Base-by-base conservation (phyloP, 2,797 vertebrate genomes). In the Trachops cirrhosus region DNA sequence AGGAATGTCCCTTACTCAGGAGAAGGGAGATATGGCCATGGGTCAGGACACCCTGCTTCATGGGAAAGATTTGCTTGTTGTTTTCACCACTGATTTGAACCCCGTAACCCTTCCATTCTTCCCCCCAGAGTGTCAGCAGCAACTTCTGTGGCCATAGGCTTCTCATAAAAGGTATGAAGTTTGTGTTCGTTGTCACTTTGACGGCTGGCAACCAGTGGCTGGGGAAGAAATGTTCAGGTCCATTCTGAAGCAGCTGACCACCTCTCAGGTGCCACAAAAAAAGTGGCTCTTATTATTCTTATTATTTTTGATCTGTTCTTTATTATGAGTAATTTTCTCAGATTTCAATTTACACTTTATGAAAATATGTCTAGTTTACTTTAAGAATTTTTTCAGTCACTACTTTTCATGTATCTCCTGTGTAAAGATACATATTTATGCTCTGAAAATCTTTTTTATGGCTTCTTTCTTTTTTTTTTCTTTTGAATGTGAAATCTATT, bases 211-310 rank as follows among this genome's bases (percentile, higher is more conserved):
- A 99, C 99, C 99, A 96, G 99, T 99, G 98, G 99, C 99, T 39
- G 99, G 99, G 97, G 99, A 99, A 52, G 99, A 99, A 93, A 99
- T 99, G 98, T 99, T 99, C 88, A 99, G 99, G 99, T 99, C 44
- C 70, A 73, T 44, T 24, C 70, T 16, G 39, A 73, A 73, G 70
- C 70, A 73, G 70, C 70, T 26, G 3, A 73, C 39, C 6, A 22
- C 39, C 70, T 73, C 24, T 12, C 12, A 29, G 70, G 6, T 32
- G 18, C 39, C 6, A 29, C 22, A 64, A 14, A 34, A 67, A 68
- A 34, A 68, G 16, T 62, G 59, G 64, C n/a, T 67, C n/a, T 67
- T n/a, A 34, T 19, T 67, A 19, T 67, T 59, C 24, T 68, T 37
- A 34, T 19, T 67, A 19, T 67, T 26, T 10, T 68, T 37, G 8